Evolutionary conservation across 1,140 invertebrate species (phyloP), one percentile per base, ranked within the genome.

Genomic region (Pseudachorutes palmiensis): DNA sequence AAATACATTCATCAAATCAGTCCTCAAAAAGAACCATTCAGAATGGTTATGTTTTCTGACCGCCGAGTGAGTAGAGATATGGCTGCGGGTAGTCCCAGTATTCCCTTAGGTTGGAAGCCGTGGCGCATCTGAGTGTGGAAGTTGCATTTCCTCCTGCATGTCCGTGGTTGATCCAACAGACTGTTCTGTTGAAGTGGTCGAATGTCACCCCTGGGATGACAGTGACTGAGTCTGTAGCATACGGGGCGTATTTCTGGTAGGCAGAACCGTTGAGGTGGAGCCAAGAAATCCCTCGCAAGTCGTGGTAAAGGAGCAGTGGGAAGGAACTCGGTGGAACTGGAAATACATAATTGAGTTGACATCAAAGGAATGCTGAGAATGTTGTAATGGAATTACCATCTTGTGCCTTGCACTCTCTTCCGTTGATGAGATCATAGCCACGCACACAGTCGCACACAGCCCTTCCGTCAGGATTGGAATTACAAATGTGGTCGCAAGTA

Each of bases 401-500:
- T 30, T 87, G 78, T 29, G 86, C 87, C 51, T 74, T 74, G 77
- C 87, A 88, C 60, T 81, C 77, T 19, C 78, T 80, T 26, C 76
- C 77, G 16, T 74, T 78, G 31, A 76, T 74, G 66, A 83, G 82
- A 64, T 77, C 76, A 78, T 93, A 94, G 1, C 90, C 91, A 5
- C 82, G 76, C 1, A 84, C 84, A 81, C 92, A 93, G 51, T 82
- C 81, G 79, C 92, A 95, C 26, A 80, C 77, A 78, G 83, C 91
- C 41, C 83, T 86, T 51, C 88, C 87, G n/a, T 65, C 36, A 12
- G 83, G 83, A 78, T 92, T 91, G 12, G 24, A 14, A 65, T 77
- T 80, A 77, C 92, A 95, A 24, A 80, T 72, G 78, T 94, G 91
- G 74, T 90, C 86, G 78, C 92, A 95, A 19, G 84, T 81, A 29